Conservation (phyloP, 1,140 invertebrate species). For the Drosophila nannoptera region DNA sequence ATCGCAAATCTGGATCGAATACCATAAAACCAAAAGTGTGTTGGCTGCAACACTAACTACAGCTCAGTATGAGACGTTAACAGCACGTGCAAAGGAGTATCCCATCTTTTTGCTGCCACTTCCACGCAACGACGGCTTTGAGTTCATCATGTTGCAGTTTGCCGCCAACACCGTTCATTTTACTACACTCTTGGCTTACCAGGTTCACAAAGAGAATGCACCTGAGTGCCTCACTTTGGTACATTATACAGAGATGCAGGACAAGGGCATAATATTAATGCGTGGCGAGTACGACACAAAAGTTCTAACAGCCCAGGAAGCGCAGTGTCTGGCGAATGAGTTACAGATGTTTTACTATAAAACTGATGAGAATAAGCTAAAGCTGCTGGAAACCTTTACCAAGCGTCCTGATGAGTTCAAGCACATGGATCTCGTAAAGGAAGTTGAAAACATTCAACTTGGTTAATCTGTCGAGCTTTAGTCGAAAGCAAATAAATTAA, state of each 20-base stretch:
- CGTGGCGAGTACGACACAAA: slow-evolving; percentile 93
- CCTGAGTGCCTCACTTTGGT: slow-evolving; percentile 92
- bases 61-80: slow-evolving; percentile 82
- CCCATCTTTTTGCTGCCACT: slow-evolving; percentile 90
- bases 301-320: slow-evolving; percentile 87
- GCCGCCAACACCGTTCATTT: slow-evolving; percentile 88
- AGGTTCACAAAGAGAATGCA: slow-evolving; percentile 94
- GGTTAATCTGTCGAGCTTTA: slow-evolving; percentile 44
- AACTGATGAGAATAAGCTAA: slow-evolving; percentile 82
- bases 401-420: slow-evolving; percentile 87
- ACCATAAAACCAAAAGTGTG: slow-evolving; percentile 88
- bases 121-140: slow-evolving; percentile 90
- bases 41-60: slow-evolving; percentile 86
- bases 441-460: slow-evolving; percentile 87
- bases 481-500: not conserved
- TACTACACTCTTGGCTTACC: slow-evolving; percentile 91
- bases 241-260: slow-evolving; percentile 89
- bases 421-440: slow-evolving; percentile 89
- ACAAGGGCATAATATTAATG: slow-evolving; percentile 91
- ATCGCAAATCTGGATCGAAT: slow-evolving; percentile 88
- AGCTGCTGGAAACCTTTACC: slow-evolving; percentile 86
- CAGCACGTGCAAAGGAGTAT: slow-evolving; percentile 81
- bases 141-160: slow-evolving; percentile 92
- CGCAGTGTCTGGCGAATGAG: slow-evolving; percentile 91
- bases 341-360: slow-evolving; percentile 91